phyloP scores from a whole-genome alignment of 2,797 vertebrate species.

The Tympanoctomys barrerae region DNA sequence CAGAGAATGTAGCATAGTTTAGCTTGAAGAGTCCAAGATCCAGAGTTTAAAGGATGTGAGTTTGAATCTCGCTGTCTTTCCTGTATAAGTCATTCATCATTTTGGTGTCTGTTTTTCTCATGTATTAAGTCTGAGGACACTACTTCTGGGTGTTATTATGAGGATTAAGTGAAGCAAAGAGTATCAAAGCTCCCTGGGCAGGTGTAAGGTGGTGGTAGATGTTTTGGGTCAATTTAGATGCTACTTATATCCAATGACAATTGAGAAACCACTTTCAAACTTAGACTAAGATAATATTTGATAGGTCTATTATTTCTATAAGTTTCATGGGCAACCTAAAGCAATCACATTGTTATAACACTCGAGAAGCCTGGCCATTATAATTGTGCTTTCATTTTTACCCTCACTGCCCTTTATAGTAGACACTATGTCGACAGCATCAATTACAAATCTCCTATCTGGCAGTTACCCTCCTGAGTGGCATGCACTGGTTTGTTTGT shows the following conservation, averaged over 20 bases:
- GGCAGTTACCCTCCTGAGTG: background rate
- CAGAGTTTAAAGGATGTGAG: background rate
- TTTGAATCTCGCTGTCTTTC: background rate
- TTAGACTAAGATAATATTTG: constrained; percentile 46
- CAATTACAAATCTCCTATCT: background rate
- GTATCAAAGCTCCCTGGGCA: background rate
- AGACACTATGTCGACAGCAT: background rate
- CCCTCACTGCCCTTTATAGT: background rate
- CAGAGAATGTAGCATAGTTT: constrained; percentile 16
- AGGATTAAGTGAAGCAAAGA: background rate
- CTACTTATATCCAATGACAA: background rate
- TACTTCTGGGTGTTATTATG: background rate
- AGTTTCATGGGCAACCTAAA: constrained; percentile 14
- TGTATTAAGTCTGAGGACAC: background rate
- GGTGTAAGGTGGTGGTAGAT: constrained; percentile 13
- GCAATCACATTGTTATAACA: background rate
- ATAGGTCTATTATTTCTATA: constrained; percentile 8
- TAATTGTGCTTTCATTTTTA: constrained; percentile 12
- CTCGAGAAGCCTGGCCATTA: background rate
- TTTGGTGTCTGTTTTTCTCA: constrained; percentile 37
- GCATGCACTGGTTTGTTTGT: background rate
- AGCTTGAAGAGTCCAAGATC: constrained; percentile 1
- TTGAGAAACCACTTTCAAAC: constrained; percentile 29
- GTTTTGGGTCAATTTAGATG: constrained; percentile 24
- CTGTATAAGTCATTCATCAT: background rate